Evolutionary conservation across 2,113 vertebrate genomes (phyloP).

Genomic region (Sinocyclocheilus grahami): DNA sequence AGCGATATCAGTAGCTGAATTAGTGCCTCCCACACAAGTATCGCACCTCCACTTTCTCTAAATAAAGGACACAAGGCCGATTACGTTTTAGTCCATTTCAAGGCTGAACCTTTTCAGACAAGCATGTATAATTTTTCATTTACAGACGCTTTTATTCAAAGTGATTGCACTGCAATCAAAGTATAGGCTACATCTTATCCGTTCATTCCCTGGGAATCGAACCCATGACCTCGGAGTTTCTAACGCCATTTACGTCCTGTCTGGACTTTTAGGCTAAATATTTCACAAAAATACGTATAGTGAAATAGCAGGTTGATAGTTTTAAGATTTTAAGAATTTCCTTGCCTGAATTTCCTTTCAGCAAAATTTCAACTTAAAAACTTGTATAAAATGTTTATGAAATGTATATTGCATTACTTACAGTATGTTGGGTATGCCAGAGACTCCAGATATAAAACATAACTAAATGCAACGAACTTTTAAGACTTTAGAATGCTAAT

Average conservation of each 20-base stretch:
- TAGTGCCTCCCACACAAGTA: conserved; percentile 51
- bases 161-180: background rate
- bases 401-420: no score
- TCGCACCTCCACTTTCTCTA: conserved; percentile 54
- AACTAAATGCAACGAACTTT: background rate
- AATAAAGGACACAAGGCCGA: conserved; percentile 17
- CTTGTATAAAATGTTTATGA: background rate
- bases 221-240: background rate
- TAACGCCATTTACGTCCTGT: background rate
- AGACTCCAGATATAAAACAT: background rate
- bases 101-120: background rate
- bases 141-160: background rate
- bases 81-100: conserved; percentile 19
- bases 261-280: background rate
- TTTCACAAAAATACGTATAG: no score
- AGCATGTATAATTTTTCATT: background rate
- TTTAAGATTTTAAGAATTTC: background rate
- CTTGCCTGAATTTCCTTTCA: background rate
- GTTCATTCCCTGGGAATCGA: background rate
- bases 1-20: conserved; percentile 40
- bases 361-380: background rate
- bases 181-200: background rate
- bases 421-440: no score
- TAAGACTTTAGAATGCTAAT: background rate
- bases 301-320: background rate